Conservation (phyloP, 2,888 invertebrate species). For the Athalia rosae region DNA sequence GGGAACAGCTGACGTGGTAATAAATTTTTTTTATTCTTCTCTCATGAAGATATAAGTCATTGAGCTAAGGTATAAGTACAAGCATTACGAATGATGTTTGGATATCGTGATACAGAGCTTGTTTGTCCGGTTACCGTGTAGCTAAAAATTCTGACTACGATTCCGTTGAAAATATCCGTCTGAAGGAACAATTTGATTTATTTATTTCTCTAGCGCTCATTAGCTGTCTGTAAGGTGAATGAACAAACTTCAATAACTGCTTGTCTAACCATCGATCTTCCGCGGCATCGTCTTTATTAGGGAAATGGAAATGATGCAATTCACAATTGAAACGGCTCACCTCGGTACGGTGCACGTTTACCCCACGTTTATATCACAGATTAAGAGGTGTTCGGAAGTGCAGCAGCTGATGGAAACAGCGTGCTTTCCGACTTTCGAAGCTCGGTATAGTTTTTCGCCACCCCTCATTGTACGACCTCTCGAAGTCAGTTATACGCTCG, state of each 20-base stretch:
- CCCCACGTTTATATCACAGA: neutral
- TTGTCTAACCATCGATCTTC: neutral
- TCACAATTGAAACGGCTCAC: neutral
- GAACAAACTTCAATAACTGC: conserved; percentile 17
- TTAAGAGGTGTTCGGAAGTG: conserved; percentile 11
- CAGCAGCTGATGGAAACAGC: neutral
- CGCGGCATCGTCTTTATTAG: neutral
- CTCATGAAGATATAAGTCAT: neutral
- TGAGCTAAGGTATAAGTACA: neutral
- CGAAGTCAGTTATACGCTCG: conserved; percentile 1
- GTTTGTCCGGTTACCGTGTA: neutral
- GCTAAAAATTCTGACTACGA: neutral
- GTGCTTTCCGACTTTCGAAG: neutral
- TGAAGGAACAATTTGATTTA: conserved; percentile 2
- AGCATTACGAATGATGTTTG: neutral
- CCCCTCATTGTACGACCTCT: conserved; percentile 7
- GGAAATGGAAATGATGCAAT: conserved; percentile 16
- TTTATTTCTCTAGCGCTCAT: neutral
- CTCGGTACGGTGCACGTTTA: neutral
- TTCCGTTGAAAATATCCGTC: conserved; percentile 2
- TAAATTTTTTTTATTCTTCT: neutral
- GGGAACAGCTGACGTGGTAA: neutral
- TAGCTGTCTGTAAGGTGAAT: conserved; percentile 11
- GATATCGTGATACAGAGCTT: neutral
- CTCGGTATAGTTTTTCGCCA: neutral